Conservation (phyloP, 2,113 vertebrate genomes). For the Cyanistes caeruleus region DNA sequence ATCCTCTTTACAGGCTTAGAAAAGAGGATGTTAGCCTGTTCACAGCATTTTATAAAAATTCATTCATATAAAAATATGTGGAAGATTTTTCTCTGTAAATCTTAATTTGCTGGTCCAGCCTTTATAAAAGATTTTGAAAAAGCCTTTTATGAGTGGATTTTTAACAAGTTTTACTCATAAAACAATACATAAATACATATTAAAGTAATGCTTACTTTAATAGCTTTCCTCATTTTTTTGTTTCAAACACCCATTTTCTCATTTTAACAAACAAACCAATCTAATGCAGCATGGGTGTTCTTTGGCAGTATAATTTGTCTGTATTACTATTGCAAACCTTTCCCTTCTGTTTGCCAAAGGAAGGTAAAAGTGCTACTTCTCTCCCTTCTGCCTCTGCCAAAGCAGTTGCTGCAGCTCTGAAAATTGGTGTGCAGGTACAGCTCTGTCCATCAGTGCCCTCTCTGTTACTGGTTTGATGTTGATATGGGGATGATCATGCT, state of each 20-base stretch:
- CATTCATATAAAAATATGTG: not conserved
- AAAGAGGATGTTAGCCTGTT: not conserved
- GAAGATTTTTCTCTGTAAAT: not conserved
- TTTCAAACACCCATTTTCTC: not conserved
- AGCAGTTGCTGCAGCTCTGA: not conserved
- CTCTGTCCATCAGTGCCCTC: rapidly evolving
- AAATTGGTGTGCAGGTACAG: rapidly evolving
- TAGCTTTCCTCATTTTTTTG: not conserved
- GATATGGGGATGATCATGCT: not conserved
- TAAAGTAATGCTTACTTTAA: not conserved
- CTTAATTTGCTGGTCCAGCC: not conserved
- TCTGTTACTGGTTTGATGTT: not conserved
- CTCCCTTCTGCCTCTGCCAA: not conserved
- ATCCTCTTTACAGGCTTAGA: not conserved
- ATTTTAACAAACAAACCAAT: not conserved
- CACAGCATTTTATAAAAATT: not conserved
- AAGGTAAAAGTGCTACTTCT: not conserved
- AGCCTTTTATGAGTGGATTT: not conserved
- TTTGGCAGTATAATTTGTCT: not conserved
- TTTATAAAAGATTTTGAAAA: not conserved
- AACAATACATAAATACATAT: not conserved
- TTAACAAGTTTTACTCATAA: not conserved
- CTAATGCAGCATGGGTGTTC: not conserved
- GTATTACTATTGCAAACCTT: not conserved
- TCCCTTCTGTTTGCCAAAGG: not conserved